A percentile compares a stretch with the other conserved stretches of the same genome.
Evolutionary conservation across 2,888 invertebrate genomes (phyloP).

Genomic region (Drosophila subsilvestris): DNA sequence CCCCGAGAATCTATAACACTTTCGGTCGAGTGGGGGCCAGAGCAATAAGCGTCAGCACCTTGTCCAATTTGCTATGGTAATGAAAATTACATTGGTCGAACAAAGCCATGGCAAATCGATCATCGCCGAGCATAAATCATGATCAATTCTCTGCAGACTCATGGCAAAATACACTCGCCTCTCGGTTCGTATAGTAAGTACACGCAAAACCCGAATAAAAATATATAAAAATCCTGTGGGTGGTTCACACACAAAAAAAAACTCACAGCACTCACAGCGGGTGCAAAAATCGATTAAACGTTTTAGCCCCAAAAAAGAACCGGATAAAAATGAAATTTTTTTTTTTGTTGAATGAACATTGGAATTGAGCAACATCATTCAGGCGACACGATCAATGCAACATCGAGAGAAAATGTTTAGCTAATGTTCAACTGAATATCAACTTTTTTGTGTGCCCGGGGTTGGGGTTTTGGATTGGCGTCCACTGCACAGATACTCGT

Average conservation of each 20-base stretch:
- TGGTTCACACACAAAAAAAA: conserved; percentile 57
- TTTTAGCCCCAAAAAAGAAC: conserved; percentile 45
- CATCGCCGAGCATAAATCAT: conserved; percentile 65
- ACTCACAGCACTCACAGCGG: conserved; percentile 53
- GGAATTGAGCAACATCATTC: conserved; percentile 61
- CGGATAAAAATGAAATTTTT: conserved; percentile 27
- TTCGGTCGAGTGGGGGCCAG: conserved; percentile 48
- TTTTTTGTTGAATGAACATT: conserved; percentile 59
- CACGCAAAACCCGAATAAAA: conserved; percentile 9
- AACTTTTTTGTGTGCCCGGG: background rate
- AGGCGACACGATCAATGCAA: conserved; percentile 49
- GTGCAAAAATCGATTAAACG: conserved; percentile 81
- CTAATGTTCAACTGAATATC: conserved; percentile 54
- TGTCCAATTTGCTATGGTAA: conserved; percentile 80
- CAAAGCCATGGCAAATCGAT: conserved; percentile 62
- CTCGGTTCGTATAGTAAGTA: conserved; percentile 2
- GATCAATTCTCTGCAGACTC: conserved; percentile 62
- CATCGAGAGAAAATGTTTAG: conserved; percentile 46
- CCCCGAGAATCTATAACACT: conserved; percentile 58
- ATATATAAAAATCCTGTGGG: conserved; percentile 66
- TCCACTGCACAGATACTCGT: conserved; percentile 32
- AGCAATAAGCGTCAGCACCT: conserved; percentile 79
- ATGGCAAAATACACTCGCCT: conserved; percentile 53
- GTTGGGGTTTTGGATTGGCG: conserved; percentile 11
- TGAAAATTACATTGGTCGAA: conserved; percentile 69